Percentiles rank a stretch among this genome's conserved stretches.
Conservation (phyloP, 2,888 invertebrate genomes). For the Eupeodes luniger region DNA sequence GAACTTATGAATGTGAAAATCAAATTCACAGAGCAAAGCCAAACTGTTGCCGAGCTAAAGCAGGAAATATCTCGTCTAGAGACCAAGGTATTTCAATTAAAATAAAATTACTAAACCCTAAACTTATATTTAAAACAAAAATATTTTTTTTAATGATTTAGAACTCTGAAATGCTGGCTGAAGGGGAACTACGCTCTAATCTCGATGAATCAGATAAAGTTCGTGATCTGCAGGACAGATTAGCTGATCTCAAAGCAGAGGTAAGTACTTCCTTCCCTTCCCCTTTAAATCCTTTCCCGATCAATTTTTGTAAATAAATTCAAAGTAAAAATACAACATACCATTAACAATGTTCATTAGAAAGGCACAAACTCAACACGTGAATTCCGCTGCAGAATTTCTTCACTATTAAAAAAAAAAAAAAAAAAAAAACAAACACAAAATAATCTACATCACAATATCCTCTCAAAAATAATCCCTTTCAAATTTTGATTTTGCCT, state of each 20-base stretch:
- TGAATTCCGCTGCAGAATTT: slow-evolving; percentile 55
- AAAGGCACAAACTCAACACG: slow-evolving; percentile 65
- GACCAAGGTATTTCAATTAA: slow-evolving; percentile 88
- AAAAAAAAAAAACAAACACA: slow-evolving; percentile 26
- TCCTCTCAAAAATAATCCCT: slow-evolving; percentile 28
- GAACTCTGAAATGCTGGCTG: slow-evolving; percentile 97
- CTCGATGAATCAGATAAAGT: slow-evolving; percentile 94
- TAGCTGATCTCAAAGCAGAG: slow-evolving; percentile 97
- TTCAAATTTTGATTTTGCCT: slow-evolving; percentile 27
- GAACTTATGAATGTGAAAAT: slow-evolving; percentile 97
- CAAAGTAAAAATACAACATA: slow-evolving; percentile 52
- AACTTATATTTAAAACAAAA: background rate
- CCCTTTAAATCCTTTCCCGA: slow-evolving; percentile 47
- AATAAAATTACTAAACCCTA: background rate
- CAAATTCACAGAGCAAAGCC: slow-evolving; percentile 96
- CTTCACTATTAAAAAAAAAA: slow-evolving; percentile 43
- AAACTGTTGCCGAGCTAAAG: slow-evolving; percentile 95
- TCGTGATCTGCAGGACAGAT: slow-evolving; percentile 95
- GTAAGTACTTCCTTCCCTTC: slow-evolving; percentile 85
- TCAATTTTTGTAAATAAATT: slow-evolving; percentile 68
- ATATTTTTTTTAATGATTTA: slow-evolving; percentile 80
- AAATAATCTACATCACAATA: slow-evolving; percentile 41
- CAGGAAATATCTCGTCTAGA: slow-evolving; percentile 97
- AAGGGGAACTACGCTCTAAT: slow-evolving; percentile 94
- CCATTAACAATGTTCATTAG: slow-evolving; percentile 70